phyloP scores from a whole-genome alignment of 2,888 invertebrate species.

The Idaea biselata region DNA sequence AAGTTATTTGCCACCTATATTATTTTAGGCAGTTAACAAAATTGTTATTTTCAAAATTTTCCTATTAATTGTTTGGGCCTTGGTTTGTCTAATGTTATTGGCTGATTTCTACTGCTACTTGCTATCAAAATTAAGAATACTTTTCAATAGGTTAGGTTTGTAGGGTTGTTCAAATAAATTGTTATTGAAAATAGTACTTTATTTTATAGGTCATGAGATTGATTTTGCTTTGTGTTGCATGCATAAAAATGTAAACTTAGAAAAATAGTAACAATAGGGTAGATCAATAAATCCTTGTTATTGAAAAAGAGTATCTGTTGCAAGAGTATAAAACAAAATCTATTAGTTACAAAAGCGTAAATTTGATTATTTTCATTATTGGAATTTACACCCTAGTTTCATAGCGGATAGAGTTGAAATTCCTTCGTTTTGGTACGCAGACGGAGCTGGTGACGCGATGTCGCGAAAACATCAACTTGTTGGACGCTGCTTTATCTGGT shows the following conservation, averaged over 20 bases:
- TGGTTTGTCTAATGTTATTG: conserved; percentile 46
- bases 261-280: not conserved
- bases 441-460: conserved; percentile 92
- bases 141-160: not conserved
- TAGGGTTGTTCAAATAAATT: not conserved
- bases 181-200: conserved; percentile 3
- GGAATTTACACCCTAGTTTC: not conserved
- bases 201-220: conserved; percentile 11
- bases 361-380: not conserved
- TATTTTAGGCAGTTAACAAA: not conserved
- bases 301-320: not conserved
- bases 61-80: conserved; percentile 35
- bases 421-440: conserved; percentile 78
- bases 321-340: not conserved
- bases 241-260: not conserved
- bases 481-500: conserved; percentile 84
- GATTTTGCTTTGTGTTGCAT: conserved; percentile 19
- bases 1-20: not conserved
- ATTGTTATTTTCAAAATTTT: conserved; percentile 10
- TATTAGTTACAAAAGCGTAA: no score
- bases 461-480: conserved; percentile 91
- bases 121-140: not conserved
- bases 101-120: not conserved
- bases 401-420: conserved; percentile 26
- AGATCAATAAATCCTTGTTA: not conserved